phyloP scores from a whole-genome alignment of 2,113 vertebrate species.

The Zeus faber region DNA sequence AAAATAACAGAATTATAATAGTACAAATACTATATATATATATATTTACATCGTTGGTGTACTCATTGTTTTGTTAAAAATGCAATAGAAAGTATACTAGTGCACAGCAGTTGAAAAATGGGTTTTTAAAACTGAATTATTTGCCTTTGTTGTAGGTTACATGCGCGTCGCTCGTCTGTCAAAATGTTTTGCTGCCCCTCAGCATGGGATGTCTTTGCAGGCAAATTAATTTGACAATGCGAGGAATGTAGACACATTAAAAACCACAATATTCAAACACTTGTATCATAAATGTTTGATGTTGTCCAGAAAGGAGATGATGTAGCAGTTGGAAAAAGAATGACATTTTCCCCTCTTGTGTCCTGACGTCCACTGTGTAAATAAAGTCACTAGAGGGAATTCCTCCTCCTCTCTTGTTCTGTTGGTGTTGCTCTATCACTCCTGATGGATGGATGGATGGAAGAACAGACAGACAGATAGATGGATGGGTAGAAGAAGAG shows the following conservation, averaged over 20 bases:
- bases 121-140: neutral
- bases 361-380: conserved; percentile 33
- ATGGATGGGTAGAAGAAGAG: conserved; percentile 25
- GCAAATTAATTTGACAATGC: conserved; percentile 9
- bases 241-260: conserved; percentile 32
- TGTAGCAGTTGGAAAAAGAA: neutral
- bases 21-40: too few species aligned
- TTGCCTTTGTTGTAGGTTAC: neutral
- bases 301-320: too few species aligned
- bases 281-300: conserved; percentile 53
- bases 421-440: conserved; percentile 47
- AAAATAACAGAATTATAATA: too few species aligned
- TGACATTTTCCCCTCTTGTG: conserved; percentile 20
- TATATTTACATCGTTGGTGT: neutral
- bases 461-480: conserved; percentile 28
- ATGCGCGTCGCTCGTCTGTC: too few species aligned
- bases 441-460: conserved; percentile 30
- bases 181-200: neutral
- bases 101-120: neutral
- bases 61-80: neutral
- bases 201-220: conserved; percentile 1
- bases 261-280: conserved; percentile 37
- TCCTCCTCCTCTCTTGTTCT: conserved; percentile 52
- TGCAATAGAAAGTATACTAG: neutral
- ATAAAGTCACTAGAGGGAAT: conserved; percentile 60